Conservation (phyloP, 1,140 invertebrate species). For the Drosophila tani region DNA sequence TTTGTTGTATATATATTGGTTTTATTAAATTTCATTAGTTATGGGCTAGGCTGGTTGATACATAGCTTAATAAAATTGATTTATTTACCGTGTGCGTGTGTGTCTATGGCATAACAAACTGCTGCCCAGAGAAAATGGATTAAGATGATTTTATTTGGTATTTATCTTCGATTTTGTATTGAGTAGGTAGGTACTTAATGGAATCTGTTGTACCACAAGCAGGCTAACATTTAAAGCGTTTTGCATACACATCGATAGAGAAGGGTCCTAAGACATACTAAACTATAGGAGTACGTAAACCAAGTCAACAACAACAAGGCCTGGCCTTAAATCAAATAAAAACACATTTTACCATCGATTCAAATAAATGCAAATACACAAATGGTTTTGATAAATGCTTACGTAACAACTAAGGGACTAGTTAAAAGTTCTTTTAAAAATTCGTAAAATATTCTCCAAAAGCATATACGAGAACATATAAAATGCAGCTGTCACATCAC, state of each 20-base stretch:
- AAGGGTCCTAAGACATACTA: conserved; percentile 25
- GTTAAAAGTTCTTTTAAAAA: conserved; percentile 52
- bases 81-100: conserved; percentile 46
- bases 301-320: conserved; percentile 66
- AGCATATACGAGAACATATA: conserved; percentile 26
- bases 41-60: conserved; percentile 65
- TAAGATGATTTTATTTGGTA: conserved; percentile 47
- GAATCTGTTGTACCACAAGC: conserved; percentile 78
- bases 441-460: conserved; percentile 39
- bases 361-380: conserved; percentile 34
- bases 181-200: conserved; percentile 74
- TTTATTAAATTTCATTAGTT: conserved; percentile 74
- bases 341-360: conserved; percentile 35
- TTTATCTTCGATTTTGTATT: conserved; percentile 52
- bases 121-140: conserved; percentile 61
- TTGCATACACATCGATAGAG: conserved; percentile 66
- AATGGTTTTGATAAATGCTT: conserved; percentile 20
- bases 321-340: conserved; percentile 64
- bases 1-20: conserved; percentile 39
- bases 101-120: conserved; percentile 68
- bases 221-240: conserved; percentile 82
- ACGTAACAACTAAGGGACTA: conserved; percentile 71
- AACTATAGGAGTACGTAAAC: conserved; percentile 31
- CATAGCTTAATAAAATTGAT: conserved; percentile 60
- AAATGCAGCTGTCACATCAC: conserved; percentile 27